Evolutionary conservation across 2,113 vertebrate species (phyloP), one percentile per base, ranked within the genome.

Genomic region (Hippocampus comes): DNA sequence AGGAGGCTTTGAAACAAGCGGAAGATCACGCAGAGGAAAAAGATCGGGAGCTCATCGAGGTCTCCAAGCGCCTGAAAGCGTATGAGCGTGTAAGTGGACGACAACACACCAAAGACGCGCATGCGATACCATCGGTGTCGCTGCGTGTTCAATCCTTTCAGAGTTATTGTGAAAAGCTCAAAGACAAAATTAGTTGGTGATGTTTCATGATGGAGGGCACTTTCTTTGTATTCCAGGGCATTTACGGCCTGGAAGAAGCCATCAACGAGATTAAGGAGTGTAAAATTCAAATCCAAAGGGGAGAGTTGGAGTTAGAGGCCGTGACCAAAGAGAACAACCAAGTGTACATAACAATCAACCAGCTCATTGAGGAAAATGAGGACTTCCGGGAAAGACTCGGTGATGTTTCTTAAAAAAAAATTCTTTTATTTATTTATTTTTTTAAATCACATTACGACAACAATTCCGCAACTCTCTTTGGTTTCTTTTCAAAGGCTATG

Each of bases 331-430:
- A 97, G 78, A 86, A 96, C 74, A 99, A 98, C 90, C 94, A 94
- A 78, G 93, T 96, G 64, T 95, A 94, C 75, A 84, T 96, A 90
- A 94, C 93, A 89, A 93, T 97, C 75, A 95, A 90, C 86, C 94
- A 96, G 86, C 90, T 99, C 17, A 91, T 97, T 78, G 96, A 99
- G 80, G 95, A 99, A 92, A 99, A 99, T 48, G 96, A 99, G 82
- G 94, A 94, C 65, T 92, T 99, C 43, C 86, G 95, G 72, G 94
- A 94, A 63, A 94, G 89, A 64, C 87, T 97, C 61, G 97, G 97
- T 99, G 88, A 73, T 86, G 25, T 51, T 48, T 64, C 8, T 25
- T n/a, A 30, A 30, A 30, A 30, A 30, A 30, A 30, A 4, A 30
- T 9, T 38, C 11, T 10, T 46, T 1, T 46, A 27, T 2, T 27